Evolutionary conservation across 2,797 vertebrate genomes (phyloP).

Genomic region (Mormyrops boulengeri): DNA sequence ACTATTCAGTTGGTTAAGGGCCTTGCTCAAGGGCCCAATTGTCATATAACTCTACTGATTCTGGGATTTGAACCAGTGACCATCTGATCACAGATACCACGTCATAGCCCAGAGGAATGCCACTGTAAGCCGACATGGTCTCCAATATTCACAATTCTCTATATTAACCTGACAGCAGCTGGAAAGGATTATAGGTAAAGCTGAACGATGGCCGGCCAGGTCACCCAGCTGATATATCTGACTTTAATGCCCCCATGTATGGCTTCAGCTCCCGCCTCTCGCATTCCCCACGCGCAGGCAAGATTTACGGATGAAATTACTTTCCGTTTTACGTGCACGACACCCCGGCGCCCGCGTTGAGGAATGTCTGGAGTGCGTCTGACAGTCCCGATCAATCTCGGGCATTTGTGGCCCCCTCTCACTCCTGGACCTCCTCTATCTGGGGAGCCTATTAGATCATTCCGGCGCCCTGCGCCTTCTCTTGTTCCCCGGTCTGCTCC

Average conservation of each 20-base stretch:
- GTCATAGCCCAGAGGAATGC: background rate
- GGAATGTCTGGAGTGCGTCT: conserved; percentile 37
- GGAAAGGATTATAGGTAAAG: background rate
- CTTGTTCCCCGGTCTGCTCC: background rate
- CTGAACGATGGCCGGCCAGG: background rate
- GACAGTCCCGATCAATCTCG: conserved; percentile 27
- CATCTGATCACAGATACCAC: background rate
- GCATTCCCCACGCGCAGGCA: background rate
- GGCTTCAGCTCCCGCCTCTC: background rate
- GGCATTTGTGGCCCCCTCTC: background rate
- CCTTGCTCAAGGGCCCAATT: background rate
- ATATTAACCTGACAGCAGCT: background rate
- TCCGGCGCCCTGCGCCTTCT: background rate
- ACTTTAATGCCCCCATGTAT: background rate
- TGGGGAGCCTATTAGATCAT: background rate
- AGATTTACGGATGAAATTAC: conserved; percentile 37
- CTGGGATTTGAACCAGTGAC: background rate
- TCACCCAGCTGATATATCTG: background rate
- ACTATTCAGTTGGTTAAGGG: background rate
- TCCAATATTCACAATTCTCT: background rate
- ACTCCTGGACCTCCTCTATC: background rate
- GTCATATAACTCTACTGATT: background rate
- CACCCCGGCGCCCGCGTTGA: conserved; percentile 44
- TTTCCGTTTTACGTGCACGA: conserved; percentile 33
- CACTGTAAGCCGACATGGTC: background rate